Evolutionary conservation across 2,113 vertebrate species (phyloP).

Genomic region (Tupaia tana): DNA sequence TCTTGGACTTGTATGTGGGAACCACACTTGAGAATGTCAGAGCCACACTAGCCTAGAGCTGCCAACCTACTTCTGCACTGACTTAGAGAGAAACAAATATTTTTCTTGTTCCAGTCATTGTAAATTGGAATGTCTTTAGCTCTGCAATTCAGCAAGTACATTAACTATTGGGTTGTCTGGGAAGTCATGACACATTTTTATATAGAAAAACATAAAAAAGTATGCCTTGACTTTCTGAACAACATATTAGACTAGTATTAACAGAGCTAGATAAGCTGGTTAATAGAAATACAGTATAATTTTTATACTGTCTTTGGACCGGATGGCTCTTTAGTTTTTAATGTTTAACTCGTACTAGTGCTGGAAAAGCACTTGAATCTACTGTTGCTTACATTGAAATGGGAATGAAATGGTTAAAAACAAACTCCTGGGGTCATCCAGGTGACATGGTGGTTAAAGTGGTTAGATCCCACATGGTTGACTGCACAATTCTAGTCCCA

Average conservation of each 20-base stretch:
- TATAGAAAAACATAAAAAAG: too few species aligned
- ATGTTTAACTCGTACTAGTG: slow-evolving; percentile 11
- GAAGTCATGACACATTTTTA: too few species aligned
- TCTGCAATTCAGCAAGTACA: not conserved
- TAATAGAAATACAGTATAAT: not conserved
- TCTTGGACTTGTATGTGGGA: not conserved
- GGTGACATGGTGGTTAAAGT: too few species aligned
- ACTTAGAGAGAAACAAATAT: not conserved
- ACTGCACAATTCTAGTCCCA: too few species aligned
- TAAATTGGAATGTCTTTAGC: not conserved
- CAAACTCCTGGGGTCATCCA: not conserved
- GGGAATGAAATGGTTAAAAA: slow-evolving; percentile 17
- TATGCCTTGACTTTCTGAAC: too few species aligned
- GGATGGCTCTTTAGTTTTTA: too few species aligned
- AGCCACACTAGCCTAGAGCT: not conserved
- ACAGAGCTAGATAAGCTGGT: not conserved
- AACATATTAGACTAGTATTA: not conserved
- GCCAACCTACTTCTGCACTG: not conserved
- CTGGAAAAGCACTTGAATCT: slow-evolving; percentile 25
- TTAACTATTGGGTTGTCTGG: not conserved
- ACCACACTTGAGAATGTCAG: not conserved
- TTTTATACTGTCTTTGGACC: too few species aligned
- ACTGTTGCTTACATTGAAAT: slow-evolving; percentile 26
- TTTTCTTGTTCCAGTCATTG: not conserved
- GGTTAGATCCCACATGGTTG: too few species aligned